Evolutionary conservation across 2,797 vertebrate species (phyloP), one percentile per base, ranked within the genome.

Genomic region (Meriones psammophilus): DNA sequence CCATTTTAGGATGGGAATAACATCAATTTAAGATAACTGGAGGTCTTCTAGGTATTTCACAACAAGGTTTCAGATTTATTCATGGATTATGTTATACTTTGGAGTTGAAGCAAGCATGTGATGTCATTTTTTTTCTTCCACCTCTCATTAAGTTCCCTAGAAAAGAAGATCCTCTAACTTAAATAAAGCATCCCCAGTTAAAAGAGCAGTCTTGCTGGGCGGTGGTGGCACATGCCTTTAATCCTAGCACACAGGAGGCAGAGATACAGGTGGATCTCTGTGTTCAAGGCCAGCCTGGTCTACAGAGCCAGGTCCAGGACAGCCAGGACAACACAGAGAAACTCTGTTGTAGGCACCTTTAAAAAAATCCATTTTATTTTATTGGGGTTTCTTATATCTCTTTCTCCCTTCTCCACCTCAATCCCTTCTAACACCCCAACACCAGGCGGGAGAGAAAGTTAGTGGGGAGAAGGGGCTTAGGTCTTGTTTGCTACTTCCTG

Each of bases 101-200:
- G 36, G 28, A 50, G 5, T 87, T 71, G 28, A 56, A 36, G 60
- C 42, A 73, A 74, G 54, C 30, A 30, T 8, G 4, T 64, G 39
- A 81, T 33, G 8, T 42, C 28, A 80, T 33, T 50, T 18, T 50
- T 18, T 74, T 39, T 56, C 58, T 28, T 39, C 36, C 4, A 14
- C 1, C 14, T 24, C 3, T 30, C 22, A 79, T 33, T 76, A 9
- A 86, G 54, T 28, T 30, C 28, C 15, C 33, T 8, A 62, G 73
- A 74, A 66, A 66, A 85, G 58, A 69, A 36, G 28, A 50, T 81
- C 92, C 76, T 54, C 12, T 33, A 81, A 79, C 88, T 71, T 68
- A 17, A 83, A 13, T 10, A 85, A 86, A 90, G 54, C 50, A 74
- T 56, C 80, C 54, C 62, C 87, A 97, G 71, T 96, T 94, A 80